Base-by-base conservation (phyloP, 2,888 invertebrate species). In the Oscheius sp. region DNA sequence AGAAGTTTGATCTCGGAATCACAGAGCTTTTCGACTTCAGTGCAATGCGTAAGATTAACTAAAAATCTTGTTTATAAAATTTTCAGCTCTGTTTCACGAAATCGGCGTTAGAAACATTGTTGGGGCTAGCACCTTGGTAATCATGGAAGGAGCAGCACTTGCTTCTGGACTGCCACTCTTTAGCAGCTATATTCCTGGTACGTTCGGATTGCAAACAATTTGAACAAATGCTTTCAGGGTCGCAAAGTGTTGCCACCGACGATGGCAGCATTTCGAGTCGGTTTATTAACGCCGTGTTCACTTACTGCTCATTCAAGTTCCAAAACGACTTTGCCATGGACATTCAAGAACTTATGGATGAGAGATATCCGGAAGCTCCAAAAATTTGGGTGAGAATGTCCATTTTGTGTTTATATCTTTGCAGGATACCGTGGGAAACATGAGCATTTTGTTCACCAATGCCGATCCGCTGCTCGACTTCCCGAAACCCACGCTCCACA, bases 1-100 rank as follows among this genome's bases (percentile, higher is more conserved):
- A 72, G 29, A 74, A 66, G n/a, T 74, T 68, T 32, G 74, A 74
- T 33, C 35, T 74, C 11, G 74, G 68, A 35, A 74, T 74, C 13
- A 74, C 66, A 21, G 74, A 74, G 42, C 37, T 74, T 13, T 74
- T 74, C 32, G 74, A 74, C 48, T 74, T 68, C 58, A 35, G 48
- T 33, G 74, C 48, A 1, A 58, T 74, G 33, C 68, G 74, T 74
- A 48, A 58, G 68, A 29, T 51, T 9, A 11, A 9, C 9, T 48
- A 33, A 48, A 3, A 10, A 33, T 29, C 7, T 29, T 33, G 29
- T 33, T 55, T 21, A n/a, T 70, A n/a, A 37, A 70, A 59, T 37
- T 59, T 71, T 60, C 60, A 72, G 72, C 72, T 21, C 51, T 72
- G 7, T 72, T 72, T 33, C 62, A 72, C 35, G 62, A 72, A 60